A percentile compares a stretch with the other conserved stretches of the same genome.
Evolutionary conservation across 2,888 invertebrate genomes (phyloP).

Genomic region (Drosophila algonquin): DNA sequence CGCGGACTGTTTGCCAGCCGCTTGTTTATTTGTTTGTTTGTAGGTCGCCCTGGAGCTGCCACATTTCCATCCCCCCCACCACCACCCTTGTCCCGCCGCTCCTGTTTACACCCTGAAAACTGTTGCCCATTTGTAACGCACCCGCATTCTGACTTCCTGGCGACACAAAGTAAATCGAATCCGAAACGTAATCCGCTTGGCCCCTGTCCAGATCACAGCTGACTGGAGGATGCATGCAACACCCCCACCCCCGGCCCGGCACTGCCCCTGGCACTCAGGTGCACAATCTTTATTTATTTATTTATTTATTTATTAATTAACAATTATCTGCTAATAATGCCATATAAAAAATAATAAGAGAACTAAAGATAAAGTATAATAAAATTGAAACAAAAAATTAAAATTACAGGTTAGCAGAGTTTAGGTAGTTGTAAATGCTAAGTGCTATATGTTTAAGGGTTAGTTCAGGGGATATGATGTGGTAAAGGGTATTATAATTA

Average conservation of each 20-base stretch:
- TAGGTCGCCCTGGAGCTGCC: slow-evolving; percentile 36
- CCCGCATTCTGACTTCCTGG: slow-evolving; percentile 50
- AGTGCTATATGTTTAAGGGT: too few species aligned
- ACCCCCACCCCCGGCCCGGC: neutral
- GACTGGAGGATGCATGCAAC: slow-evolving; percentile 42
- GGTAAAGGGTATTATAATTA: too few species aligned
- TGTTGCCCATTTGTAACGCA: slow-evolving; percentile 57
- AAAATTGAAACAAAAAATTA: too few species aligned
- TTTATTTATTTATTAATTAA: too few species aligned
- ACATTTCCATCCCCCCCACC: slow-evolving; percentile 1
- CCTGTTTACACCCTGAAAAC: slow-evolving; percentile 23
- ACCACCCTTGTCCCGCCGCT: neutral
- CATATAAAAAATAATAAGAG: too few species aligned
- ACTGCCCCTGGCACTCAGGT: slow-evolving; percentile 19
- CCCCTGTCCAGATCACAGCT: slow-evolving; percentile 46
- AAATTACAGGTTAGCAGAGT: too few species aligned
- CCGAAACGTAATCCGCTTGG: slow-evolving; percentile 59
- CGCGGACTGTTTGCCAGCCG: slow-evolving; percentile 59
- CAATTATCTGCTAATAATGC: too few species aligned
- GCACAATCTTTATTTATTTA: too few species aligned
- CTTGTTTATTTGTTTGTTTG: slow-evolving; percentile 58
- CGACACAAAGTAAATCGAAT: slow-evolving; percentile 59
- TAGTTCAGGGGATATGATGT: too few species aligned
- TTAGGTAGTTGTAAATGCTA: too few species aligned
- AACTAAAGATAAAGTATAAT: too few species aligned